Conservation (phyloP, 2,113 vertebrate species). For the Neodon shergylaensis region DNA sequence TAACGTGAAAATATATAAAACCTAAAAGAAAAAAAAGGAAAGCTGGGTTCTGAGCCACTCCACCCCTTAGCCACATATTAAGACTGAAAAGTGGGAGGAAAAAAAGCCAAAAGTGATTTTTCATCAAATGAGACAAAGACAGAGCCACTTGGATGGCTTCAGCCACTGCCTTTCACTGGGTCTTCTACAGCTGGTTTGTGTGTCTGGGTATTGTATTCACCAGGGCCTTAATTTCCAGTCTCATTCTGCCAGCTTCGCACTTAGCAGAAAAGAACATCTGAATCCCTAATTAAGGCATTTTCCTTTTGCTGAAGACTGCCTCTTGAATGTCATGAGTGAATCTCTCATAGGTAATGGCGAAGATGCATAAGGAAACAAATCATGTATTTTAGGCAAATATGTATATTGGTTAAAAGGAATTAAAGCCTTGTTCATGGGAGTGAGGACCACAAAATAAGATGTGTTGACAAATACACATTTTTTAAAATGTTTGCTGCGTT, state of each 20-base stretch:
- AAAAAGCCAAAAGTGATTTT: background rate
- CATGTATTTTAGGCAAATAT: background rate
- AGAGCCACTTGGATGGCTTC: background rate
- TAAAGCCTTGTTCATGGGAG: background rate
- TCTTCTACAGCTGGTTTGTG: background rate
- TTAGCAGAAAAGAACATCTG: constrained; percentile 51
- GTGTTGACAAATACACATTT: constrained; percentile 3
- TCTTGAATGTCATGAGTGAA: constrained; percentile 43
- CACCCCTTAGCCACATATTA: background rate
- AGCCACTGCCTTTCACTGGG: background rate
- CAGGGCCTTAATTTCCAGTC: background rate
- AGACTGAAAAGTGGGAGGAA: background rate
- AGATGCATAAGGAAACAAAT: constrained; percentile 35
- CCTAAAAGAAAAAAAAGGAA: background rate
- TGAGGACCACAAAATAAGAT: background rate
- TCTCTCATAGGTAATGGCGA: background rate
- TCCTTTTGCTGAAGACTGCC: constrained; percentile 37
- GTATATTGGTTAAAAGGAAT: constrained; percentile 3
- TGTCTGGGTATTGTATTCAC: background rate
- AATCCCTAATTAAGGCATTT: constrained; percentile 57
- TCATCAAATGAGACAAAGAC: background rate
- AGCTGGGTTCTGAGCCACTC: background rate
- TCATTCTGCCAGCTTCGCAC: constrained; percentile 29
- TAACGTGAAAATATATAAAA: background rate
- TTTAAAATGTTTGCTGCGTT: background rate